Base-by-base conservation (phyloP, 2,888 invertebrate genomes). In the Alloplasta piceator region DNA sequence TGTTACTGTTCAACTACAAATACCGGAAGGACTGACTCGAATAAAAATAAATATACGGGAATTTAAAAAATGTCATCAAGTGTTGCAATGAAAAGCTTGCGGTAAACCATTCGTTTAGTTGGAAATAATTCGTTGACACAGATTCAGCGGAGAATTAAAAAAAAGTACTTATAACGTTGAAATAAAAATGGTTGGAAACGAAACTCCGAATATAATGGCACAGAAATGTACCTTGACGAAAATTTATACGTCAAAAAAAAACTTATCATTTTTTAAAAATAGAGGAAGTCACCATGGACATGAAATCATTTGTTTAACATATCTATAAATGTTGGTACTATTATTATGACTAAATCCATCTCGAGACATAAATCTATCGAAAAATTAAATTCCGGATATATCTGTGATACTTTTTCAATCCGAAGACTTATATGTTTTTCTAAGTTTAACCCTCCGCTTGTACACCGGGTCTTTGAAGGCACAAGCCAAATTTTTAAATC, bases 191-290 rank as follows among this genome's bases (percentile, higher is more conserved):
- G 26, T 56, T 14, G 36, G 12, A 39, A 39, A 12, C 50, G 43
- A 12, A 60, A 48, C 78, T 72, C 72, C 66, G 67, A 67, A 64
- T 48, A 12, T 50, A n/a, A n/a, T n/a, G n/a, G n/a, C n/a, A n/a
- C n/a, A n/a, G n/a, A n/a, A n/a, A n/a, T n/a, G n/a, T n/a, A n/a
- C n/a, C n/a, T n/a, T n/a, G n/a, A n/a, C n/a, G n/a, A n/a, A n/a
- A n/a, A n/a, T n/a, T n/a, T n/a, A n/a, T n/a, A n/a, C n/a, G n/a
- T n/a, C n/a, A n/a, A n/a, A n/a, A n/a, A n/a, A n/a, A n/a, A n/a
- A n/a, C n/a, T n/a, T n/a, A 26, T 26, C 10, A 46, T 7, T 50
- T 52, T 36, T 43, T 67, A 52, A 72, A 50, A 56, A 14, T 12
- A 56, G 43, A 50, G 26, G 26, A 26, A 26, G 26, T 26, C 26